Evolutionary conservation across 2,797 vertebrate species (phyloP).

Genomic region (Pelobates cultripes): DNA sequence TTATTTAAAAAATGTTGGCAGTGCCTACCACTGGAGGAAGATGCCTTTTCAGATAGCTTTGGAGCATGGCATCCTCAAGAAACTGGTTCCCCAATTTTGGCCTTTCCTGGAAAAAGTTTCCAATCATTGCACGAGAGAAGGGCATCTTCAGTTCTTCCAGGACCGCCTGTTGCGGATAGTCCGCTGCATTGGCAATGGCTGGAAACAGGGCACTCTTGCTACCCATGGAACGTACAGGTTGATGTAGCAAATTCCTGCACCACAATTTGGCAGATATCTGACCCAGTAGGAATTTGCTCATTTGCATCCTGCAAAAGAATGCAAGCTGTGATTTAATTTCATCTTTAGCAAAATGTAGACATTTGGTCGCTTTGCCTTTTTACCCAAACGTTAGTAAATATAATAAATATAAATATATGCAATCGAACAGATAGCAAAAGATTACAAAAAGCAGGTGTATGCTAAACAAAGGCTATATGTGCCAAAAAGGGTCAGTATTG

Average conservation of each 20-base stretch:
- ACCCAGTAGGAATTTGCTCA: not conserved
- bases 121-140: constrained; percentile 64
- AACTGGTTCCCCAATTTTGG: constrained; percentile 74
- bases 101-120: constrained; percentile 75
- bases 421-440: too few species aligned
- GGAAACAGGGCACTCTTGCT: rapidly evolving
- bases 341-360: too few species aligned
- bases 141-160: constrained; percentile 24
- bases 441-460: too few species aligned
- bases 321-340: not conserved
- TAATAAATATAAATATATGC: too few species aligned
- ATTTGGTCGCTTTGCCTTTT: too few species aligned
- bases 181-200: not conserved
- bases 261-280: not conserved
- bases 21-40: constrained; percentile 74
- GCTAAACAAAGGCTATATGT: too few species aligned
- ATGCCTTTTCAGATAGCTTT: constrained; percentile 75
- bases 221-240: not conserved
- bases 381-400: too few species aligned
- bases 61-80: constrained; percentile 77
- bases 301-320: constrained; percentile 31
- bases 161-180: rapidly evolving
- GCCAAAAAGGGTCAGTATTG: too few species aligned
- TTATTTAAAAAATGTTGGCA: too few species aligned
- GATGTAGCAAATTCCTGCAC: not conserved